Conservation (phyloP, 2,797 vertebrate species). For the Anguilla pacifica region DNA sequence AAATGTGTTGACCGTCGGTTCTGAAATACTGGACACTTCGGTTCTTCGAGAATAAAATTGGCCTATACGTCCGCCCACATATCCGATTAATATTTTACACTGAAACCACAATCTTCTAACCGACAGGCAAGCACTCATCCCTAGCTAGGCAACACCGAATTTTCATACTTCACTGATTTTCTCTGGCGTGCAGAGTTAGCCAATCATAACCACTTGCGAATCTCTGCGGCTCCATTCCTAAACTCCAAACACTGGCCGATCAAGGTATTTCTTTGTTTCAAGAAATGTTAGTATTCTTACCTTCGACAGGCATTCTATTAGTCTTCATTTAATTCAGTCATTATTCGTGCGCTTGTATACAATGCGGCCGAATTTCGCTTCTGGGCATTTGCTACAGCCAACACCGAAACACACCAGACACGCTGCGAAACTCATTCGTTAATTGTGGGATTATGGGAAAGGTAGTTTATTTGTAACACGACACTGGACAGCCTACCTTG, state of each 20-base stretch:
- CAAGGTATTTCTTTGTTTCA: not conserved
- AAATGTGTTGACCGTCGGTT: not conserved
- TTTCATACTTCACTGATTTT: slow-evolving; percentile 38
- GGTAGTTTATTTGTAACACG: slow-evolving; percentile 58
- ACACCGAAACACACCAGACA: slow-evolving; percentile 47
- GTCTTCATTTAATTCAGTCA: slow-evolving; percentile 58
- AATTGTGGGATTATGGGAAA: slow-evolving; percentile 65
- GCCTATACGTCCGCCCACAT: slow-evolving; percentile 19
- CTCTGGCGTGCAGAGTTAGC: slow-evolving; percentile 48
- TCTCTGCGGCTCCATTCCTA: slow-evolving; percentile 10
- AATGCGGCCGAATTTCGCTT: slow-evolving; percentile 51
- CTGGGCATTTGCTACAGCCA: slow-evolving; percentile 64
- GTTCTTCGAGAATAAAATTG: slow-evolving; percentile 19
- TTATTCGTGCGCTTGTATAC: slow-evolving; percentile 55
- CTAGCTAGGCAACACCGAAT: slow-evolving; percentile 19
- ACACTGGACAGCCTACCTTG: not conserved
- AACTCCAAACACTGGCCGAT: not conserved
- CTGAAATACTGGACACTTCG: slow-evolving; percentile 19
- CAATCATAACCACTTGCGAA: slow-evolving; percentile 54
- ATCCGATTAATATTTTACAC: not conserved
- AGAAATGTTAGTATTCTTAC: slow-evolving; percentile 56
- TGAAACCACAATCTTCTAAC: not conserved
- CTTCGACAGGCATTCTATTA: slow-evolving; percentile 75
- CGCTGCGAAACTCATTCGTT: slow-evolving; percentile 50
- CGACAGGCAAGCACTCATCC: not conserved